Evolutionary conservation across 2,113 vertebrate genomes (phyloP).

Genomic region (Oncorhynchus tshawytscha): DNA sequence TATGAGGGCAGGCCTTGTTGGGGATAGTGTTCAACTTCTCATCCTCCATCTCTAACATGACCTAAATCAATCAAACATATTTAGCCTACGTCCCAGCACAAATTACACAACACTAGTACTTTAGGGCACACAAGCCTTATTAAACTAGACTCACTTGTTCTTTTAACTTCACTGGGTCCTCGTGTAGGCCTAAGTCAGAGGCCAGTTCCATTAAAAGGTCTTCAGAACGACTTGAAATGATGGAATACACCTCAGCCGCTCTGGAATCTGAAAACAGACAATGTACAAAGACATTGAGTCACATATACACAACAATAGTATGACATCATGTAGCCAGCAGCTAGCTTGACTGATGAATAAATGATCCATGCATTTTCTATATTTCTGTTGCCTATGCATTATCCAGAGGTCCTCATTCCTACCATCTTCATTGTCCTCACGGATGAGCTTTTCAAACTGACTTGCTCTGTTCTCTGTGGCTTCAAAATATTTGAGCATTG

Average conservation of each 20-base stretch:
- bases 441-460: conserved; percentile 75
- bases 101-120: background rate
- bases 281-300: background rate
- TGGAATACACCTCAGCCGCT: conserved; percentile 45
- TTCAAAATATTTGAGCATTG: conserved; percentile 80
- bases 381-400: too few relatives aligned
- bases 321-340: background rate
- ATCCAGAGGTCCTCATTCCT: conserved; percentile 37
- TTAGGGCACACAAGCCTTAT: background rate
- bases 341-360: background rate
- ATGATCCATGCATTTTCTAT: background rate
- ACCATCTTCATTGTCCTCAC: conserved; percentile 76
- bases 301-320: background rate
- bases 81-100: background rate
- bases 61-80: conserved; percentile 31
- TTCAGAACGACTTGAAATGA: conserved; percentile 45
- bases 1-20: background rate
- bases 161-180: conserved; percentile 62
- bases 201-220: conserved; percentile 52
- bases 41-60: conserved; percentile 40
- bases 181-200: conserved; percentile 44
- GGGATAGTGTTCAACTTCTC: conserved; percentile 4
- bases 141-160: conserved; percentile 65
- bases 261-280: conserved; percentile 9
- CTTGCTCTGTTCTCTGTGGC: conserved; percentile 72